Percentiles rank a stretch among this genome's conserved stretches.
These are phyloP conservation scores for Drosophila cracens DNA, from an alignment of 2,888 invertebrate genomes.

Conservation along the genomic window DNA sequence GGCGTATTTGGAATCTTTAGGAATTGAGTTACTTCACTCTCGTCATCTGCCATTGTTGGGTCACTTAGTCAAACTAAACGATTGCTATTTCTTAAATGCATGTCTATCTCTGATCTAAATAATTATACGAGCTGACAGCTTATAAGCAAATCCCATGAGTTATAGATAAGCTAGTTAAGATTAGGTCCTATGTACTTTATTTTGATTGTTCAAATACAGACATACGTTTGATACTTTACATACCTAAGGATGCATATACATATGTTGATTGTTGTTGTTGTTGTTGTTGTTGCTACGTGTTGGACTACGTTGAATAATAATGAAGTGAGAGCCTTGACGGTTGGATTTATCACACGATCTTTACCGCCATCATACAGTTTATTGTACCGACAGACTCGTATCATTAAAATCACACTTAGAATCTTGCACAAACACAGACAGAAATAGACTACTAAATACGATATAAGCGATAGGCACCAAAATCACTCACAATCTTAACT, in stretches of 20 bases:
- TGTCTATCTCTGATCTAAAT: conserved; percentile 16
- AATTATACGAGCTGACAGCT: conserved; percentile 1
- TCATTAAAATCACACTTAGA: conserved; percentile 20
- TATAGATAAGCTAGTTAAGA: conserved; percentile 31
- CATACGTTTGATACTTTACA: conserved; percentile 32
- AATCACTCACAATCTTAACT: conserved; percentile 57
- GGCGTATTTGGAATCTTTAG: conserved; percentile 1
- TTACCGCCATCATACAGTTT: conserved; percentile 42
- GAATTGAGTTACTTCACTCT: conserved; percentile 32
- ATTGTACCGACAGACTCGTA: conserved; percentile 31
- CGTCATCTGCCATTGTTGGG: conserved; percentile 36
- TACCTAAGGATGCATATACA: conserved; percentile 22
- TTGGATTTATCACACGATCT: conserved; percentile 59
- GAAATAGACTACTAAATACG: conserved; percentile 31
- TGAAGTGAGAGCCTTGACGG: conserved; percentile 39
- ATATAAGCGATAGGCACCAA: conserved; percentile 53
- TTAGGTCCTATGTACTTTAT: conserved; percentile 48
- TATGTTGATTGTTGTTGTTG: conserved; percentile 12
- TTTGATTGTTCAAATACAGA: conserved; percentile 46
- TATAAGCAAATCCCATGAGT: conserved; percentile 5
- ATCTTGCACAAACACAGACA: conserved; percentile 15
- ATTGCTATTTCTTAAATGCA: conserved; percentile 8
- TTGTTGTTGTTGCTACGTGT: conserved; percentile 5
- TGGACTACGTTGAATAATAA: background rate
- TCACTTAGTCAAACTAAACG: conserved; percentile 43